Percentiles rank a stretch among this genome's conserved stretches.
phyloP scores from a whole-genome alignment of 2,797 vertebrate genomes.

The Sandelia bainsii region DNA sequence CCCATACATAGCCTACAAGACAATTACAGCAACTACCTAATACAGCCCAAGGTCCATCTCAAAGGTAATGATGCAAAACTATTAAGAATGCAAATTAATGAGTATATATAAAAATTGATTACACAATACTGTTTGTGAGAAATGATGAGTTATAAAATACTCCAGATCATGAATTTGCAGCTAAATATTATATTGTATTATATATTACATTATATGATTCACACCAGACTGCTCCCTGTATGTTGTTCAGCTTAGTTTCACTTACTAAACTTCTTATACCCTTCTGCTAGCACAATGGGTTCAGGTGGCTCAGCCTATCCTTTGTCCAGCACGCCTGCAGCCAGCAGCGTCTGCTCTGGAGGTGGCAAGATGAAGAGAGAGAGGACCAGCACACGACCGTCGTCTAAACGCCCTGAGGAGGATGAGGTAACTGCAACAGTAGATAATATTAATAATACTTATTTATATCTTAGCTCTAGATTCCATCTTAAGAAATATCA shows the following conservation, averaged over 20 bases:
- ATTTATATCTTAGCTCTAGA: background rate
- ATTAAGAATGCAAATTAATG: background rate
- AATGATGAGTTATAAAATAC: background rate
- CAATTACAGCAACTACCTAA: constrained; percentile 77
- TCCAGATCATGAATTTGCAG: background rate
- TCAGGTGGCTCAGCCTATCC: constrained; percentile 83
- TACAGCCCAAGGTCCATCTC: constrained; percentile 62
- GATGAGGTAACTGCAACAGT: constrained; percentile 71
- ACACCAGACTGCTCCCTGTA: too few species aligned
- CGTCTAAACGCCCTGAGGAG: constrained; percentile 85
- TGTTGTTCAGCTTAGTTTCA: background rate
- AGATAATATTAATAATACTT: background rate
- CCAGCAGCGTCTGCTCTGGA: constrained; percentile 86
- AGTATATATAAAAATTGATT: background rate
- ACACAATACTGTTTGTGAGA: background rate
- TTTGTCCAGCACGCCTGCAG: constrained; percentile 87
- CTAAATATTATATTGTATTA: too few species aligned
- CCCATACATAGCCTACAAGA: constrained; percentile 77
- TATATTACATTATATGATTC: too few species aligned
- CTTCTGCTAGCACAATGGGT: constrained; percentile 75
- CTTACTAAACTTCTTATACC: background rate
- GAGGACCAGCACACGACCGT: constrained; percentile 80
- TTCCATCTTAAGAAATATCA: too few species aligned
- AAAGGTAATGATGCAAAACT: constrained; percentile 71
- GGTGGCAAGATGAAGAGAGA: constrained; percentile 95